phyloP scores from a whole-genome alignment of 2,888 invertebrate species.

The Drosophila macrothrix region DNA sequence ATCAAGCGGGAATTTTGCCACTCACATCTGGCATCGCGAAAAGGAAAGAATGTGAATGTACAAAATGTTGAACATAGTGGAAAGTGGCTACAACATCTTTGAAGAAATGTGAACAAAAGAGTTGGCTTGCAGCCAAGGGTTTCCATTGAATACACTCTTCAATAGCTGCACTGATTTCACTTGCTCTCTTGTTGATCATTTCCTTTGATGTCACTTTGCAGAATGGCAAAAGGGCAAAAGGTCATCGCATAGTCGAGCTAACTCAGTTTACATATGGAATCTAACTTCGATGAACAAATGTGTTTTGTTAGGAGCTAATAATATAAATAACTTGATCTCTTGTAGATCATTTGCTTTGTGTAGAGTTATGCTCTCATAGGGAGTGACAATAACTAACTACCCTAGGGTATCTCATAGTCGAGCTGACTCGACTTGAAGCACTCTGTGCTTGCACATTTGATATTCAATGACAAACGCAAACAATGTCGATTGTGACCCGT shows the following conservation, averaged over 20 bases:
- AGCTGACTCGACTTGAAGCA: neutral
- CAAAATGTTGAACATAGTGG: neutral
- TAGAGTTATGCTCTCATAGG: neutral
- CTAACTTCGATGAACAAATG: neutral
- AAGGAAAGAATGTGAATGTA: neutral
- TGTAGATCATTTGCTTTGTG: neutral
- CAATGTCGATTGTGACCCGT: conserved; percentile 47
- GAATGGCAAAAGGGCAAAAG: neutral
- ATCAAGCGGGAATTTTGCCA: neutral
- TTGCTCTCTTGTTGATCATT: neutral
- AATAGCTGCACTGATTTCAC: too few species aligned
- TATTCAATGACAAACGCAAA: conserved; percentile 69
- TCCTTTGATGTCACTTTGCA: neutral
- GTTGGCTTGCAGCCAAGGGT: too few species aligned
- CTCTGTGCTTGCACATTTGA: conserved; percentile 32
- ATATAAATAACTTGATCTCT: neutral
- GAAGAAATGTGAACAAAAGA: too few species aligned
- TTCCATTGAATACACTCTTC: too few species aligned
- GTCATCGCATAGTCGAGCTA: neutral
- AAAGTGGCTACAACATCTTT: neutral
- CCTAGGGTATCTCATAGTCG: conserved; percentile 16
- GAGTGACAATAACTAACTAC: neutral
- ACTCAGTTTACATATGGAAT: neutral
- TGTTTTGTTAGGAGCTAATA: neutral
- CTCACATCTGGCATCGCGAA: neutral